Base-by-base conservation (phyloP, 2,888 invertebrate species). In the Orchestes rusci region DNA sequence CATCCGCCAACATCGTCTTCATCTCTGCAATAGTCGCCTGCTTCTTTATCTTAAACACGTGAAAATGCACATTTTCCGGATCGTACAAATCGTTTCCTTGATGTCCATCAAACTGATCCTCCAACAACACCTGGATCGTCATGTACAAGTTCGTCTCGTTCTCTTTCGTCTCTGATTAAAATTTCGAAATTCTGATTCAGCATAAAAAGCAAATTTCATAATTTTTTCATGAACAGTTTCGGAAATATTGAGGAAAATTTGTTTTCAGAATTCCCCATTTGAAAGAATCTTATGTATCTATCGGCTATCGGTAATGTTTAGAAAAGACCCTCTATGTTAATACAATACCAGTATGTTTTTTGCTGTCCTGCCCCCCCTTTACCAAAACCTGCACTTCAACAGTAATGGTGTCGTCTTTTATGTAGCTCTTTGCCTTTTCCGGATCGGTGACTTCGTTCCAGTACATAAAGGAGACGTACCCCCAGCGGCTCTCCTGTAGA, bases 341-440 rank as follows among this genome's bases (percentile, higher is more conserved):
- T n/a, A n/a, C n/a, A n/a, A n/a, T 50, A 66, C 66, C 68, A 2
- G 95, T 97, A 66, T 97, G 95, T 66, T 95, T 95, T 70, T 97
- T 97, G 18, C 96, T 96, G 70, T 99, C 97, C 99, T 91, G 91
- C 2, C 91, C 91, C 10, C 90, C 90, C 70, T 91, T 91, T 1
- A 90, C 91, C 27, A 78, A 73, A 1, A 91, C 87, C 60, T 86
- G 84, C 10, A 89, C 90, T 68, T 94, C 90, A 35, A 96, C 72
- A 16, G 85, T 87, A 46, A 97, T 88, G 31, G 84, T 73, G 66
- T 96, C 95, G 66, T 97, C 91, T 67, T 86, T 85, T 18, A 95
- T 80, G 63, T 81, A 96, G 18, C 91, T 93, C n/a, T n/a, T n/a
- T n/a, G n/a, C n/a, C 65, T 88, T 92, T 36, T 92, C 88, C 0